These are phyloP conservation scores for Eucidaris tribuloides DNA, from an alignment of 35 echinoderm and acorn worm genomes.

Conservation along the genomic window DNA sequence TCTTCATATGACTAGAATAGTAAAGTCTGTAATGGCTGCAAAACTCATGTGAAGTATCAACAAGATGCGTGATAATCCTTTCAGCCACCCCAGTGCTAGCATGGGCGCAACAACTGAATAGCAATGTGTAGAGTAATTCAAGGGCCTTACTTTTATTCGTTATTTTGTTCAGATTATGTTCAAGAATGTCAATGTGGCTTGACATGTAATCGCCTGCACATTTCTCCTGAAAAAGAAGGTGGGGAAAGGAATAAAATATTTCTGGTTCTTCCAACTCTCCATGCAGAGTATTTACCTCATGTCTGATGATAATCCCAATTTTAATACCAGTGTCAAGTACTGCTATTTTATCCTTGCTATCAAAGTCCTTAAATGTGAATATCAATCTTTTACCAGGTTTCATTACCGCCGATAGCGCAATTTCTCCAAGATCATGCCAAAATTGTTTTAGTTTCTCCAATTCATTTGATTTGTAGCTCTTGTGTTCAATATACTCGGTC, in stretches of 20 bases:
- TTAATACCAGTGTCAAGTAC: neutral
- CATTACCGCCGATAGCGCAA: neutral
- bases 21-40: neutral
- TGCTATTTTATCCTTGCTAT: neutral
- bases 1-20: no score
- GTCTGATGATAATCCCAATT: neutral
- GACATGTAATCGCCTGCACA: slow-evolving; percentile 14
- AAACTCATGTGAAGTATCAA: neutral
- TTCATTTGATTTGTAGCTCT: neutral
- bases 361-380: neutral
- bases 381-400: slow-evolving; percentile 4
- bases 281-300: neutral
- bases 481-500: neutral
- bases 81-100: neutral
- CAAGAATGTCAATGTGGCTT: neutral
- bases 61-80: neutral
- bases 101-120: neutral
- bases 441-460: neutral
- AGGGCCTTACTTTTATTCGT: neutral
- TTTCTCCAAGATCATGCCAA: slow-evolving; percentile 22
- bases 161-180: neutral
- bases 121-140: neutral
- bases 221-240: slow-evolving; percentile 8
- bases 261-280: neutral
- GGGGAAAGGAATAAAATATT: slow-evolving; percentile 14